Base-by-base conservation (phyloP, 2,113 vertebrate species). In the Ameiurus melas region DNA sequence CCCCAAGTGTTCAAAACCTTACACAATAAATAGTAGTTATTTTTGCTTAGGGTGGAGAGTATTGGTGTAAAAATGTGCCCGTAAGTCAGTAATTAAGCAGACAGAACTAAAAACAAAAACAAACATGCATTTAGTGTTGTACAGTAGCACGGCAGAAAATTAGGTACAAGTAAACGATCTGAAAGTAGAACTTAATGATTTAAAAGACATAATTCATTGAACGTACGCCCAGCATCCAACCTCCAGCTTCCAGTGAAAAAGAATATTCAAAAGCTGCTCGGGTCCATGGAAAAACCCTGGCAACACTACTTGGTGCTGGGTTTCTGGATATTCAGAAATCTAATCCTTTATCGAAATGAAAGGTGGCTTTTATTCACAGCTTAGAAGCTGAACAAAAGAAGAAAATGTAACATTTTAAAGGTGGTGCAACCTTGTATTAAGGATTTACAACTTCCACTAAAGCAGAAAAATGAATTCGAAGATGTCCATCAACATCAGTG, bases 271-370 rank as follows among this genome's bases (percentile, higher is more conserved):
- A 78, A 78, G 1, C 25, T 78, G 75, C 39, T 78, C 13, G 4
- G 22, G 4, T 47, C 22, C 22, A 78, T 51, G 75, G 43, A 27
- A n/a, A 51, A 78, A 51, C 43, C 43, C 75, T 78, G 75, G 75
- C 75, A 78, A 78, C 75, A n/a, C 0, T 27, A 51, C 25, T 16
- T n/a, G 43, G 75, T 51, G 43, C 43, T 51, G 39, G 13, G 43
- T 51, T 78, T 78, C 75, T 51, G 75, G 43, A 82, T 39, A 73
- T 62, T 39, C 43, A 55, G 88, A 39, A 89, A 89, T 22, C 36
- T 82, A 77, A 81, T 75, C 33, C 33, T 66, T 57, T 13, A 85
- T 51, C 12, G 12, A 84, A 58, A 84, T 77, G 39, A 77, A 55
- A 33, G 30, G 19, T 43, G 20, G 80, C 51, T 60, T 60, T 60